These are phyloP conservation scores for Synanthedon formicaeformis DNA, from an alignment of 2,888 invertebrate genomes.

Conservation along the genomic window DNA sequence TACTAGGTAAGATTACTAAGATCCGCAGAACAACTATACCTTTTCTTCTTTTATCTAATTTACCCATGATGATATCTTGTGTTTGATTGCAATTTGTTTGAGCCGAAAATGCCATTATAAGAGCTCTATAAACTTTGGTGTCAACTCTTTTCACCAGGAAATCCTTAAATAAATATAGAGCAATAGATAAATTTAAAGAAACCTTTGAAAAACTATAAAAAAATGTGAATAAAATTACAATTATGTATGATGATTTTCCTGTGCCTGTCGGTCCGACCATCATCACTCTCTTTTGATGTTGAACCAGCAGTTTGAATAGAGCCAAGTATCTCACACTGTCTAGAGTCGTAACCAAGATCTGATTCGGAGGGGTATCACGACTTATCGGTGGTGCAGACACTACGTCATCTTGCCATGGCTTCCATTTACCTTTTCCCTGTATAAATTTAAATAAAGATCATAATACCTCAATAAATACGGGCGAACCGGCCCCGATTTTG, in stretches of 20 bases:
- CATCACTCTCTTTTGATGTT: constrained; percentile 85
- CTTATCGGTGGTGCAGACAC: constrained; percentile 81
- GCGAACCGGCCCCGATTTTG: no score
- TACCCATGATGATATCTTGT: constrained; percentile 94
- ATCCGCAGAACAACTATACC: constrained; percentile 46
- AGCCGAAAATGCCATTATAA: constrained; percentile 92
- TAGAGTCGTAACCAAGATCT: constrained; percentile 93
- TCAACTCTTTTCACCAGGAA: constrained; percentile 85
- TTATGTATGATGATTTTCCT: constrained; percentile 92
- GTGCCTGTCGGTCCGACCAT: constrained; percentile 96
- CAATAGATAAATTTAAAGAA: not conserved
- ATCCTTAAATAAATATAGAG: constrained; percentile 61
- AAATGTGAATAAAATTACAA: constrained; percentile 53
- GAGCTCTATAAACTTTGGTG: constrained; percentile 81
- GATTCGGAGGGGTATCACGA: constrained; percentile 91
- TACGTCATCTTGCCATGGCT: constrained; percentile 89
- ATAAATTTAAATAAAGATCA: not conserved
- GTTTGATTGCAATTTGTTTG: constrained; percentile 94
- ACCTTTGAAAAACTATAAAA: not conserved
- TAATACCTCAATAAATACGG: no score
- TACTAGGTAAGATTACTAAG: not conserved
- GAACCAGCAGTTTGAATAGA: constrained; percentile 82
- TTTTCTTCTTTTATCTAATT: constrained; percentile 91
- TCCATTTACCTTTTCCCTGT: constrained; percentile 92
- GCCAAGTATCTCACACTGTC: constrained; percentile 89